Evolutionary conservation across 2,797 vertebrate genomes (phyloP), one percentile per base, ranked within the genome.

Genomic region (Atherinosoma microstoma): DNA sequence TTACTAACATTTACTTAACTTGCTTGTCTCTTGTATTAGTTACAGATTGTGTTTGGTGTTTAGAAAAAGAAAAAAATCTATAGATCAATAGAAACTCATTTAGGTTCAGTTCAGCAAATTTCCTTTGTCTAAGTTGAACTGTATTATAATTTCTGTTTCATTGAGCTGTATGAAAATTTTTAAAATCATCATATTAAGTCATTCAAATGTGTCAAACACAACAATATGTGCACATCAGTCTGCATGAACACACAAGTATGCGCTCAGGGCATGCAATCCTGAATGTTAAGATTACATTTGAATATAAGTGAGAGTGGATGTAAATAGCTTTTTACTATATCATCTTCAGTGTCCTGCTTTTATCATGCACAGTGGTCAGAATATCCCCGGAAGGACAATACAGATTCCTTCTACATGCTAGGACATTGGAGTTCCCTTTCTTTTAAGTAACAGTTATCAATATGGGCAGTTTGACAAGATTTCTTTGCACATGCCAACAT

Each of bases 311-410:
- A 87, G 67, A 68, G 70, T 82, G 73, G 78, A 77, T 76, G 64
- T 76, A 84, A 84, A 87, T 86, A 73, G 76, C 67, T 82, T 82
- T 83, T 80, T 83, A 79, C 84, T 87, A 64, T 81, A 67, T 87
- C 76, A 85, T 86, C 80, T 75, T 34, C 67, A 76, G 20, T 79
- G 72, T 80, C 72, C 71, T 84, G 67, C 75, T 87, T 89, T 86
- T 88, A 84, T 87, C 84, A 77, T 85, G 84, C 79, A 69, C 65
- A 64, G 67, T 78, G 61, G 77, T 73, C 66, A 82, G 35, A 79
- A 72, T 84, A 78, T 82, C 70, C 83, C 84, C 67, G 35, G 83
- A 84, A 78, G 85, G 71, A 76, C 72, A 85, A 83, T 84, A 84
- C 81, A 89, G 82, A 68, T 64, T 67, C 70, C 57, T 77, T 61